A percentile compares a stretch with the other conserved stretches of the same genome.
phyloP scores from a whole-genome alignment of 2,888 invertebrate genomes.

The Tachina fera region DNA sequence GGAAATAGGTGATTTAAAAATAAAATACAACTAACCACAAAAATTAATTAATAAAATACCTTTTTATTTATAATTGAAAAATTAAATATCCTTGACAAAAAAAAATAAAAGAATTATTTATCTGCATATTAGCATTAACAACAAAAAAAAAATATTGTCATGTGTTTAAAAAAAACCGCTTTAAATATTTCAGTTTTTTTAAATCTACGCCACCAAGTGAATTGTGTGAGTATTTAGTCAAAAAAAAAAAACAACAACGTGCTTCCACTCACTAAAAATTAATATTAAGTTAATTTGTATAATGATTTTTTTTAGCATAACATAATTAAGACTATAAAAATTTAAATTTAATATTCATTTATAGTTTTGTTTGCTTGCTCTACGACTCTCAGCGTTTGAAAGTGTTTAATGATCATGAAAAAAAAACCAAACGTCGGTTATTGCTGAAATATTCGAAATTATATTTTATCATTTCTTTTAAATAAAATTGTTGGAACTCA shows the following conservation, averaged over 20 bases:
- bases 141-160: background rate
- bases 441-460: too few species aligned
- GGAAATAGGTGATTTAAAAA: conserved; percentile 6
- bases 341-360: background rate
- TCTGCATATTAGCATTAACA: background rate
- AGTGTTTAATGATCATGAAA: background rate
- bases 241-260: conserved; percentile 22
- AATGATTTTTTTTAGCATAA: background rate
- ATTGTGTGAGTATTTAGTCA: background rate
- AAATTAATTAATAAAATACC: background rate
- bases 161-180: background rate
- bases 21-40: background rate
- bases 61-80: background rate
- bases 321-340: conserved; percentile 2
- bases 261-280: conserved; percentile 12
- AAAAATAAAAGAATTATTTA: background rate
- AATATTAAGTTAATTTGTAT: conserved; percentile 4
- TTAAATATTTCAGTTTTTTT: background rate
- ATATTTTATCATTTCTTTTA: background rate
- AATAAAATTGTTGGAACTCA: conserved; percentile 26
- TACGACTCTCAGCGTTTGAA: background rate
- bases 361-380: background rate
- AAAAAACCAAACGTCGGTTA: too few species aligned
- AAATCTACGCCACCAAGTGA: background rate
- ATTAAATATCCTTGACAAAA: background rate